These are phyloP conservation scores for Chunga burmeisteri DNA, from an alignment of 2,113 vertebrate genomes.

Conservation along the genomic window DNA sequence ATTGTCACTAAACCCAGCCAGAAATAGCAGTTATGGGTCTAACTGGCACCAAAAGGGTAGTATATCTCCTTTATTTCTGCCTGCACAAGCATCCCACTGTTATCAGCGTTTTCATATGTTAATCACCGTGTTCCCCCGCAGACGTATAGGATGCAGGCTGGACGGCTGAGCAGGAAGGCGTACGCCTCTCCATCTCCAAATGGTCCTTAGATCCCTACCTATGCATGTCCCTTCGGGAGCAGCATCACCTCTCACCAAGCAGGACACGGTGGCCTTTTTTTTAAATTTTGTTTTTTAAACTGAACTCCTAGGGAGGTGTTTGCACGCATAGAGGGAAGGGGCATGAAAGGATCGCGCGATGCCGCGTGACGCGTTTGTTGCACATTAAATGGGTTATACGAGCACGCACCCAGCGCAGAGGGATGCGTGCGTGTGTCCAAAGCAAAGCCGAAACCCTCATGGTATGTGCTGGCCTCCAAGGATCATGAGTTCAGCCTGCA, in stretches of 20 bases:
- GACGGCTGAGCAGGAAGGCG: not conserved
- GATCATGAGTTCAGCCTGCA: not conserved
- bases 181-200: not conserved
- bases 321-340: fast-evolving
- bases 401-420: not conserved
- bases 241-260: not conserved
- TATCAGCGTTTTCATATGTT: conserved; percentile 53
- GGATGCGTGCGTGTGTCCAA: fast-evolving
- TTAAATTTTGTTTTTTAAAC: not conserved
- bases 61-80: not conserved
- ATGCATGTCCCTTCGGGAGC: fast-evolving
- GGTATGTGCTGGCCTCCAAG: not conserved
- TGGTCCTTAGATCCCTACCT: not conserved
- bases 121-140: not conserved
- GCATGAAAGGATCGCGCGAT: fast-evolving
- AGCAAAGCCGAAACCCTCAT: not conserved
- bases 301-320: fast-evolving
- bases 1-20: conserved; percentile 33
- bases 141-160: not conserved
- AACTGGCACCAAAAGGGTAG: conserved; percentile 25
- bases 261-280: fast-evolving
- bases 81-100: conserved; percentile 63
- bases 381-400: fast-evolving
- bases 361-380: fast-evolving
- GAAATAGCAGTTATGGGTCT: not conserved